Conservation (phyloP, 2,797 vertebrate genomes). For the Eremophila alpestris region DNA sequence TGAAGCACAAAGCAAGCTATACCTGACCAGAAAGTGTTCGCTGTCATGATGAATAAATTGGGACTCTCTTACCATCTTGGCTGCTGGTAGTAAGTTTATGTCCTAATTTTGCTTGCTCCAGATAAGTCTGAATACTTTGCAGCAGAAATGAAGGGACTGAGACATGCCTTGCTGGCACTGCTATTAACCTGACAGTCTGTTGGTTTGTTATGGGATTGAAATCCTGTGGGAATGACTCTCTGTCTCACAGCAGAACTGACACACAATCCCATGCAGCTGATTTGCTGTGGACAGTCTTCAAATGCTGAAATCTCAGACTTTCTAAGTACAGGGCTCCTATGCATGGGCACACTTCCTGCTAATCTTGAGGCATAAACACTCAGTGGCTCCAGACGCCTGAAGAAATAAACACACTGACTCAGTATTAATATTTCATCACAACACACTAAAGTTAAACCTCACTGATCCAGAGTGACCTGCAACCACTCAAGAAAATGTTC, state of each 20-base stretch:
- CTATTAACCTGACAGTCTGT: constrained; percentile 15
- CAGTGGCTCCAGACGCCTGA: constrained; percentile 70
- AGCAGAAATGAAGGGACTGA: neutral
- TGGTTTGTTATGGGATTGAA: neutral
- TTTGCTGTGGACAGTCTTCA: constrained; percentile 41
- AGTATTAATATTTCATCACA: constrained; percentile 80
- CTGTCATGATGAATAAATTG: neutral
- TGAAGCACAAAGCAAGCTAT: neutral
- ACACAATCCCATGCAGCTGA: constrained; percentile 4
- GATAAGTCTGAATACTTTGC: neutral
- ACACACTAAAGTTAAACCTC: constrained; percentile 75
- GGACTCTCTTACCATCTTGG: neutral
- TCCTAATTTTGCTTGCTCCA: constrained; percentile 18
- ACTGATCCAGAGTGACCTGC: constrained; percentile 77
- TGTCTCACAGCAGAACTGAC: constrained; percentile 23
- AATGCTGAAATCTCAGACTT: constrained; percentile 54
- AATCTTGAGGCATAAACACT: constrained; percentile 74
- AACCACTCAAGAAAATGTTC: constrained; percentile 76
- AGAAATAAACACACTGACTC: constrained; percentile 75
- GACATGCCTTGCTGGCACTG: neutral
- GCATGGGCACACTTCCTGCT: constrained; percentile 70
- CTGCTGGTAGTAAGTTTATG: neutral
- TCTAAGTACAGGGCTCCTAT: constrained; percentile 61
- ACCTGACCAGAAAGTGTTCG: neutral
- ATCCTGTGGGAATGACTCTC: neutral